Evolutionary conservation across 2,797 vertebrate genomes (phyloP).

Genomic region (Pseudomugil tenellus): DNA sequence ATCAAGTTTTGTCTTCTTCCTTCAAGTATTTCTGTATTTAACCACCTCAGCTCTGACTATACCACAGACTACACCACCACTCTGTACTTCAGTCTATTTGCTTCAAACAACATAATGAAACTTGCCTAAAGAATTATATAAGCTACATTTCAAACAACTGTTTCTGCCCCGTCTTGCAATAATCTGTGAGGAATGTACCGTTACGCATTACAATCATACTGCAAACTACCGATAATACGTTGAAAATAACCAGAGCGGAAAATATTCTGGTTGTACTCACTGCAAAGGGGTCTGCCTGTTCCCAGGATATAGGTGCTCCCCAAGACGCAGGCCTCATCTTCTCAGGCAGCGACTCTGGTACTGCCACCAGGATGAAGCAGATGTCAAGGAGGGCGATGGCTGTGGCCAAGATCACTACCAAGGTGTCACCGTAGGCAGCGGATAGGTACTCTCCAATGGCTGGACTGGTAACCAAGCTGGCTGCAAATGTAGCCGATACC

Average conservation of each 20-base stretch:
- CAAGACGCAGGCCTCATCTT: slow-evolving; percentile 94
- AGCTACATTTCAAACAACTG: background rate
- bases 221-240: background rate
- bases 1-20: no score
- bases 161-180: no score
- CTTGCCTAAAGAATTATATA: no score
- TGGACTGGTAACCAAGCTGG: slow-evolving; percentile 92
- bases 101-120: no score
- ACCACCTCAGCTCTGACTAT: no score
- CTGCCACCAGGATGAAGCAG: slow-evolving; percentile 91
- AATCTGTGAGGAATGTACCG: background rate
- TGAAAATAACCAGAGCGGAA: background rate
- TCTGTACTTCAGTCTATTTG: no score
- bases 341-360: slow-evolving; percentile 91
- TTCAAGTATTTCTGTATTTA: no score
- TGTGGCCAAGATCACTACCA: slow-evolving; percentile 92
- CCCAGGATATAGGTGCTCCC: slow-evolving; percentile 95
- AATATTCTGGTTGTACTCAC: slow-evolving; percentile 75
- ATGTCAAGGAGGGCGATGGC: slow-evolving; percentile 92
- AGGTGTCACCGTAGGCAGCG: slow-evolving; percentile 86
- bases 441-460: slow-evolving; percentile 92
- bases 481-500: slow-evolving; percentile 93
- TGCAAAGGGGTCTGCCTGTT: slow-evolving; percentile 92
- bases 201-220: background rate
- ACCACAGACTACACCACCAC: no score